A percentile compares a stretch with the other conserved stretches of the same genome.
Conservation (phyloP, 2,797 vertebrate species). For the Eleutherodactylus coqui region DNA sequence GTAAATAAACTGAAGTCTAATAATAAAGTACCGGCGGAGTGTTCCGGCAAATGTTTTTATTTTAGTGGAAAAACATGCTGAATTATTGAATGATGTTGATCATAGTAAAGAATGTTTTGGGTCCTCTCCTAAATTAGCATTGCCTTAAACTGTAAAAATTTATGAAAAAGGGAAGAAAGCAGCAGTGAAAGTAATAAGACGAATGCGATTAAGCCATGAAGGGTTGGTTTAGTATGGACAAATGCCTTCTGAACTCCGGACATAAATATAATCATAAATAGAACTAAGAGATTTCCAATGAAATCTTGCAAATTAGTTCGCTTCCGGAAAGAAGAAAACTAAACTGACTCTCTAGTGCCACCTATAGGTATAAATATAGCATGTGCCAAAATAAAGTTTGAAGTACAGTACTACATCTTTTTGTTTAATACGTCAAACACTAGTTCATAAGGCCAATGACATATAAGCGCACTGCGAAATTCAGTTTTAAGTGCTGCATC, state of each 20-base stretch:
- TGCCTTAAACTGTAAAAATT: constrained; percentile 41
- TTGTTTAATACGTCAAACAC: too few species aligned
- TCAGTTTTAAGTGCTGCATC: too few species aligned
- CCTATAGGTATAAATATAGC: too few species aligned
- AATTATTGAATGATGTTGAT: constrained; percentile 58
- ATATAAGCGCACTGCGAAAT: too few species aligned
- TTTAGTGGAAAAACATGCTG: constrained; percentile 54
- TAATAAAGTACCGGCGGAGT: constrained; percentile 53
- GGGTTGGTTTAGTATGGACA: neutral
- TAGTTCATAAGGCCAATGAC: too few species aligned
- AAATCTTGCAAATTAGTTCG: neutral
- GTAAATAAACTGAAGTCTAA: constrained; percentile 56
- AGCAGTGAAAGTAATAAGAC: neutral
- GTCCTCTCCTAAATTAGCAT: constrained; percentile 41
- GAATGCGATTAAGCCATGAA: neutral
- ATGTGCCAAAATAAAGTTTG: too few species aligned
- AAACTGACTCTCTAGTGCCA: too few species aligned
- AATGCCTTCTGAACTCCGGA: neutral
- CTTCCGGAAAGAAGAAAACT: too few species aligned
- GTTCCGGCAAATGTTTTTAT: constrained; percentile 45
- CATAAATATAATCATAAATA: too few species aligned
- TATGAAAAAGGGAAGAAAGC: constrained; percentile 5
- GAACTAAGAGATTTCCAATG: too few species aligned
- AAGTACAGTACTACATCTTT: too few species aligned
- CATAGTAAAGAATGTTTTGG: constrained; percentile 50